These are phyloP conservation scores for Euzophera pinguis DNA, from an alignment of 2,888 invertebrate genomes.

Conservation along the genomic window DNA sequence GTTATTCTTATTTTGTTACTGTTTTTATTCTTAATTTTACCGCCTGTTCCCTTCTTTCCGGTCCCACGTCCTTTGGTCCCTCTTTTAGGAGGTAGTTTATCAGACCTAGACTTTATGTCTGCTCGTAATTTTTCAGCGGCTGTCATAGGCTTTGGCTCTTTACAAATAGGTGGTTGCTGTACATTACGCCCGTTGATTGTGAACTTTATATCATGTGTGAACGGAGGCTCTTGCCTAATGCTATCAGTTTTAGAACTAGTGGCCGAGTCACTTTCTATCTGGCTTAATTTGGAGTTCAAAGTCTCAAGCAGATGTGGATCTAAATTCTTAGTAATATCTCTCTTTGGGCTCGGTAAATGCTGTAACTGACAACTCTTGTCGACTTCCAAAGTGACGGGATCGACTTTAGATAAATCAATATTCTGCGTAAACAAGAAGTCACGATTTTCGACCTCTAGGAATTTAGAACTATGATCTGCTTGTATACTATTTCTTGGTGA, in stretches of 20 bases:
- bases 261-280: constrained; percentile 88
- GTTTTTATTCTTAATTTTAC: constrained; percentile 80
- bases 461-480: constrained; percentile 60
- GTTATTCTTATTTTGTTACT: constrained; percentile 87
- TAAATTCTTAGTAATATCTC: constrained; percentile 84
- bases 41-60: constrained; percentile 75
- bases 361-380: constrained; percentile 83
- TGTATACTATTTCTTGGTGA: constrained; percentile 68
- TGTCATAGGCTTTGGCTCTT: constrained; percentile 64
- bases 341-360: constrained; percentile 84
- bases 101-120: constrained; percentile 78
- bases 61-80: constrained; percentile 82
- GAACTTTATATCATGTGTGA: constrained; percentile 76
- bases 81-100: constrained; percentile 82
- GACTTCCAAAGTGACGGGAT: constrained; percentile 85
- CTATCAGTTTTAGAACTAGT: constrained; percentile 87
- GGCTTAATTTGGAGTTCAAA: constrained; percentile 85
- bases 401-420: constrained; percentile 86
- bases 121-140: constrained; percentile 73
- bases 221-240: constrained; percentile 78
- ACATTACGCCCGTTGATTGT: constrained; percentile 69
- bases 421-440: constrained; percentile 87
- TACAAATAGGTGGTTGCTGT: constrained; percentile 60
- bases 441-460: constrained; percentile 75
- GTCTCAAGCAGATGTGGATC: constrained; percentile 85